These are phyloP conservation scores for Amphimedon queenslandica DNA, from an alignment of 37 sponge, comb jelly and placozoan genomes.

Conservation along the genomic window DNA sequence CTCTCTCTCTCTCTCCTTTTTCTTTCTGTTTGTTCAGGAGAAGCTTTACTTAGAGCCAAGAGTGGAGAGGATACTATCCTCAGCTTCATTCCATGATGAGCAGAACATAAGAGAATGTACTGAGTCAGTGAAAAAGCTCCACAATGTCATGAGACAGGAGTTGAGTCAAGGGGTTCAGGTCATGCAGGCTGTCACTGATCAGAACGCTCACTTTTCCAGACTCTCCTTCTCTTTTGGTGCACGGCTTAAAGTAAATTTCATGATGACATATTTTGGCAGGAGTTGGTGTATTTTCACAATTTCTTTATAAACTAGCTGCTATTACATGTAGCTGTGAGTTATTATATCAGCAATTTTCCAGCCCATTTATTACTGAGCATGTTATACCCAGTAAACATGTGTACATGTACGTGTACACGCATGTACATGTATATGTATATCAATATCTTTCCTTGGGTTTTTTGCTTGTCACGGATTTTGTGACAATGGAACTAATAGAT, in stretches of 20 bases:
- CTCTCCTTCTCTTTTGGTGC: conserved; percentile 35
- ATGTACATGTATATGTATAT: no score
- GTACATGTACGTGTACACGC: no score
- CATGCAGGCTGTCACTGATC: conserved; percentile 61
- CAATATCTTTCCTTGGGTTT: no score
- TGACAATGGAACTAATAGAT: no score
- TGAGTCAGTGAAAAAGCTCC: conserved; percentile 46
- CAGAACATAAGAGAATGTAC: conserved; percentile 37
- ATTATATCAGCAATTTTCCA: no score
- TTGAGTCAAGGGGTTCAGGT: conserved; percentile 33
- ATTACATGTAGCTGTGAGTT: no score
- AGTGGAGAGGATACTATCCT: conserved; percentile 25
- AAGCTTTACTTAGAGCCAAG: conserved; percentile 62
- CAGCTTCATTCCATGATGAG: conserved; percentile 9
- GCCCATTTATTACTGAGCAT: no score
- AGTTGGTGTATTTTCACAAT: no score
- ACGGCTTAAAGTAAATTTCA: conserved; percentile 11
- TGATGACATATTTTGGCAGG: no score
- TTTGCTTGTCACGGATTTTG: no score
- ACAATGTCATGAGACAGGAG: conserved; percentile 37
- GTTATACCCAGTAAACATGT: no score
- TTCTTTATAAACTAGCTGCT: no score
- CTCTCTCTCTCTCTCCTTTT: not conserved
- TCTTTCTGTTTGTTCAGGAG: conserved; percentile 31
- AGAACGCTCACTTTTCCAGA: conserved; percentile 31